Evolutionary conservation across 2,888 invertebrate species (phyloP), one percentile per base, ranked within the genome.

Genomic region (Dysmachus trigonus): DNA sequence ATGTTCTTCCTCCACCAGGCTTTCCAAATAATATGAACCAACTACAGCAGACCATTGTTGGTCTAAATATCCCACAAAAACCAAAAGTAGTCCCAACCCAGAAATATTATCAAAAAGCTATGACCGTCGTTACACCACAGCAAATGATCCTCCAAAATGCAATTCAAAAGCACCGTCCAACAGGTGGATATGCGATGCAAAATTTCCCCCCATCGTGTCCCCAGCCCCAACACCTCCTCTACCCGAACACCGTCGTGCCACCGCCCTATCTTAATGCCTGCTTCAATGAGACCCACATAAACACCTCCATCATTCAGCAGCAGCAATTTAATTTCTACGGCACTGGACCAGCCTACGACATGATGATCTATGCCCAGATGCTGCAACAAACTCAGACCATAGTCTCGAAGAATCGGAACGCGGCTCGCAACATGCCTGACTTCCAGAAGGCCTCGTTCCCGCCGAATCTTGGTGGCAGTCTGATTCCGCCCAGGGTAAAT

Each of bases 211-310:
- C 72, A 5, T 22, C 71, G n/a, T 22, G 27, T 13, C 18, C 71
- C 6, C 74, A 41, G 10, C 71, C 85, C 1, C 88, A 87, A 41
- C 87, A 86, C 0, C n/a, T 87, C 3, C 87, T 89, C 6, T 90
- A 89, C 83, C 88, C 89, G 1, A 90, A 89, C 89, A 89, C 89
- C 0, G 88, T 89, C 86, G 38, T 89, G 31, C 88, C 89, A 22
- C 88, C 89, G 13, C 89, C 89, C 51, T 90, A 89, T 83, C 85
- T 89, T 18, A 90, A 89, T 77, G 87, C 89, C 0, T 89, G 89
- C 62, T 88, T 89, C n/a, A 89, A 89, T 31, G 89, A 89, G 62
- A 88, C 89, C 0, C 51, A 51, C 31, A 47, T 51, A 4, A 74
- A 85, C 74, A 47, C 74, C 6, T 73, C 84, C 0, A 74, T 85